These are phyloP conservation scores for Trachelus stipa DNA, from an alignment of 2,888 invertebrate species.

Conservation along the genomic window DNA sequence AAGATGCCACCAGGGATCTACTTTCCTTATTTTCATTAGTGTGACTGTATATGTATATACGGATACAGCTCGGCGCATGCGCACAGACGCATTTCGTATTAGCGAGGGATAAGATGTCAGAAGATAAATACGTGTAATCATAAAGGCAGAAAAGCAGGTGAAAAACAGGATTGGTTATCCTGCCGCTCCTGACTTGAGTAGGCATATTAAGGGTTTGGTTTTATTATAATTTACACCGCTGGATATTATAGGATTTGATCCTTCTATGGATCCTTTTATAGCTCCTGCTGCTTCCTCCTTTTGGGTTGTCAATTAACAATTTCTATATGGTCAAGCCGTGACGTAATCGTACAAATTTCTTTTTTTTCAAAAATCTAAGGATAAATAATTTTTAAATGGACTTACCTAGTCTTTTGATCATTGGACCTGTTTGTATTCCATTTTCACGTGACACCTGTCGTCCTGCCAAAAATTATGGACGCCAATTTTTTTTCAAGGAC, in stretches of 20 bases:
- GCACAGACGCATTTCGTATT: slow-evolving; percentile 25
- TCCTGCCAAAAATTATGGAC: slow-evolving; percentile 22
- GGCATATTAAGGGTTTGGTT: slow-evolving; percentile 1
- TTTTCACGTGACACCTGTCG: slow-evolving; percentile 32
- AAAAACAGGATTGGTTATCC: slow-evolving; percentile 20
- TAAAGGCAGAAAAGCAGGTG: slow-evolving; percentile 34
- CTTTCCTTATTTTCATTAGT: slow-evolving; percentile 26
- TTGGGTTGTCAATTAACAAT: not conserved
- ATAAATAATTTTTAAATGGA: not conserved
- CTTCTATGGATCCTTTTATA: not conserved
- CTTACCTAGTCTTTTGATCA: not conserved
- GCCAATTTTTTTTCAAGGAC: slow-evolving; percentile 37
- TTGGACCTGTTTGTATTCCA: not conserved
- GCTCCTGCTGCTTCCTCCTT: not conserved
- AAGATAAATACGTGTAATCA: slow-evolving; percentile 26
- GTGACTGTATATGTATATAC: not conserved
- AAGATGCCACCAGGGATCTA: slow-evolving; percentile 33
- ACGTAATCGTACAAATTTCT: not conserved
- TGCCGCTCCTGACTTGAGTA: not conserved
- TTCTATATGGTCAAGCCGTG: not conserved
- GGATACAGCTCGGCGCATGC: slow-evolving; percentile 16
- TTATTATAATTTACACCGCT: slow-evolving; percentile 16
- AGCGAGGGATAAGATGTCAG: slow-evolving; percentile 23
- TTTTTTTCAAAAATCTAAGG: not conserved
- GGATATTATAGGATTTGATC: not conserved